Percentiles rank a stretch among this genome's conserved stretches.
These are phyloP conservation scores for Cynocephalus volans DNA, from an alignment of 2,113 vertebrate genomes.

Conservation along the genomic window DNA sequence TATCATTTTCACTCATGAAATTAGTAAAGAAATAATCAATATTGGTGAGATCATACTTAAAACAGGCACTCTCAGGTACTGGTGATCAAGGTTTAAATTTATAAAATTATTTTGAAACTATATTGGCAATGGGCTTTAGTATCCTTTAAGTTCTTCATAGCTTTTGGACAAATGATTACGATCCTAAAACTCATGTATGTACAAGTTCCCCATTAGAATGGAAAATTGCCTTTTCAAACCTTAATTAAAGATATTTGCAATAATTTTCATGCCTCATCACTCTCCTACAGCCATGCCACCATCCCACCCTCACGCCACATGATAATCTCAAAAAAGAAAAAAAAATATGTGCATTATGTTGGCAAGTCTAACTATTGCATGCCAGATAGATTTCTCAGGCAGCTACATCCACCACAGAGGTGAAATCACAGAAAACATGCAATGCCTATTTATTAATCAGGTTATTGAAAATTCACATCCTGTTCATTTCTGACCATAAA, in stretches of 20 bases:
- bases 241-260: background rate
- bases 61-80: background rate
- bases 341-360: background rate
- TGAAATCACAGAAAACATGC: background rate
- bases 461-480: background rate
- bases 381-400: background rate
- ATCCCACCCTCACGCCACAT: background rate
- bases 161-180: background rate
- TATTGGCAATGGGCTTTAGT: background rate
- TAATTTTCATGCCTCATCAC: background rate
- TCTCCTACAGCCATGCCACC: background rate
- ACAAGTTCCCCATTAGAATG: background rate
- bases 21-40: slow-evolving; percentile 12
- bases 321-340: background rate
- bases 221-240: background rate
- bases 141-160: background rate
- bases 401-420: background rate
- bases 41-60: background rate
- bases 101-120: background rate
- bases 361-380: background rate
- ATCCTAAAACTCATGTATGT: background rate
- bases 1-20: background rate
- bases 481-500: background rate
- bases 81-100: background rate
- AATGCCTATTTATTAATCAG: background rate